These are phyloP conservation scores for Fulmarus glacialis DNA, from an alignment of 2,113 vertebrate species.

Conservation along the genomic window DNA sequence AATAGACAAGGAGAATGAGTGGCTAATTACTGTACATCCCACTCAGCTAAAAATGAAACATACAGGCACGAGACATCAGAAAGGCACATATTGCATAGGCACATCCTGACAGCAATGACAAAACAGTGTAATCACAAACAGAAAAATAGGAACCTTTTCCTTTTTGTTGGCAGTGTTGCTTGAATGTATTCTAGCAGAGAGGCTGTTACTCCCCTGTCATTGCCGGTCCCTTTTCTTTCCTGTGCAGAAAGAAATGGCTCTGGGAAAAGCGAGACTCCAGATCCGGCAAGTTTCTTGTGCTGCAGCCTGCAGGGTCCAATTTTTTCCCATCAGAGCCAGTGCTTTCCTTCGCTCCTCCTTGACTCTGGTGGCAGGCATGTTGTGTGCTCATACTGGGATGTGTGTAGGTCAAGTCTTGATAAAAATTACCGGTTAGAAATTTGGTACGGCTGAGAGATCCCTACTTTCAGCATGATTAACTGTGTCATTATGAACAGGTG, in stretches of 20 bases:
- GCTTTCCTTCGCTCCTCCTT: not conserved
- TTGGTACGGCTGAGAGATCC: not conserved
- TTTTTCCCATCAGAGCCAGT: not conserved
- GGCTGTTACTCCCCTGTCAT: slow-evolving; percentile 15
- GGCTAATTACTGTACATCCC: slow-evolving; percentile 42
- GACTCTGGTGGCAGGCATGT: not conserved
- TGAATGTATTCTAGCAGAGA: not conserved
- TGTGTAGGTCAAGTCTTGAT: not conserved
- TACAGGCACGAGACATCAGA: slow-evolving; percentile 11
- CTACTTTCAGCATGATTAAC: not conserved
- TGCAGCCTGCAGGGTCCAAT: not conserved
- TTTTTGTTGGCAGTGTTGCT: slow-evolving; percentile 9
- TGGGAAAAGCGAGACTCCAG: not conserved
- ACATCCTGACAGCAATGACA: slow-evolving; percentile 32
- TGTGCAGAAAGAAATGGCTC: not conserved
- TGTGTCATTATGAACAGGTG: not conserved
- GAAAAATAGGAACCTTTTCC: slow-evolving; percentile 22
- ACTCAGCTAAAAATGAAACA: slow-evolving; percentile 40
- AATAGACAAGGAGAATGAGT: slow-evolving; percentile 24
- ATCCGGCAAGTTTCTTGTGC: not conserved
- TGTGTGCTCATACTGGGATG: fast-evolving
- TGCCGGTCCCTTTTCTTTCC: not conserved
- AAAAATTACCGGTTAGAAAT: not conserved
- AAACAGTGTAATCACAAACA: slow-evolving; percentile 58
- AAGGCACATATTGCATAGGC: slow-evolving; percentile 29